Evolutionary conservation across 2,797 vertebrate species (phyloP).

Genomic region (Uromys caudimaculatus): DNA sequence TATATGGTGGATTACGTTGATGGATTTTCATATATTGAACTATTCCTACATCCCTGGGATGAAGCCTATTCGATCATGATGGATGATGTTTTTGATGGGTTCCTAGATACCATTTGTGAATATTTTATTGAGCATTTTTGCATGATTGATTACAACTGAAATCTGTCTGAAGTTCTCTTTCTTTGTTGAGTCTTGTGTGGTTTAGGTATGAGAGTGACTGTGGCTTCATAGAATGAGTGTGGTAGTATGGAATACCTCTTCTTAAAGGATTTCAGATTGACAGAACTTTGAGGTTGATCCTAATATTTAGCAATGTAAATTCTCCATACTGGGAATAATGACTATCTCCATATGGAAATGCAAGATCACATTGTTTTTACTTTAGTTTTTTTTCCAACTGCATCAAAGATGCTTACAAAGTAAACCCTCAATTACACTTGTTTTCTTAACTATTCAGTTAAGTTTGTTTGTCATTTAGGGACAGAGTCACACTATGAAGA

Average conservation of each 20-base stretch:
- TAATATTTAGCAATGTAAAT: neutral
- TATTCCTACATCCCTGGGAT: neutral
- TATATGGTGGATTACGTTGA: neutral
- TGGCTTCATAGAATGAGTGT: neutral
- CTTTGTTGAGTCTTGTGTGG: neutral
- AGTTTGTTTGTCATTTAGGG: neutral
- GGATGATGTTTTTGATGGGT: neutral
- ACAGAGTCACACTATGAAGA: neutral
- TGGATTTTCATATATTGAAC: neutral
- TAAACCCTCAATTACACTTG: neutral
- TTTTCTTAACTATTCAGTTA: neutral
- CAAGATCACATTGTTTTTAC: neutral
- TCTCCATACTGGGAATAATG: neutral
- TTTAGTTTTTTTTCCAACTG: neutral
- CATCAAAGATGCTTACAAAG: neutral
- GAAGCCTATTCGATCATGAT: neutral
- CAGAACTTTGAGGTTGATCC: neutral
- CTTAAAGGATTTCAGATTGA: neutral
- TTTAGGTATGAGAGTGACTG: neutral
- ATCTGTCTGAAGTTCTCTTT: neutral
- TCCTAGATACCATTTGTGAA: neutral
- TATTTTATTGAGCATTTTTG: neutral
- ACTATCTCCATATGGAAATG: neutral
- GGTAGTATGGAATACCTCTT: neutral
- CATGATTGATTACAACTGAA: neutral